phyloP scores from a whole-genome alignment of 2,888 invertebrate species.

The Tipula helvola region DNA sequence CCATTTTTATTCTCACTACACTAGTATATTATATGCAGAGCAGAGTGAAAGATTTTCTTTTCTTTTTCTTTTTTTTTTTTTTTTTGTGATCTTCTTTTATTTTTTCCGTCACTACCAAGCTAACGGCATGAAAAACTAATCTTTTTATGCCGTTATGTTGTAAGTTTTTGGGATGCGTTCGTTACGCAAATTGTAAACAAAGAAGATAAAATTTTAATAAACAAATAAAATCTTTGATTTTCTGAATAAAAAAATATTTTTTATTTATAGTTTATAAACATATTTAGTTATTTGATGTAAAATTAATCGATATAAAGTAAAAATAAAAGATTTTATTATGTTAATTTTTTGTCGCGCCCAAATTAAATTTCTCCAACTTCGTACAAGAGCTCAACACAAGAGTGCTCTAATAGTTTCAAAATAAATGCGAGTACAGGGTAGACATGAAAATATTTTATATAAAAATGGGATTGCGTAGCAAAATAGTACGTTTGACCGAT shows the following conservation, averaged over 20 bases:
- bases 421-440: background rate
- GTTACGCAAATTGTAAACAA: background rate
- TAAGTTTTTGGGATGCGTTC: background rate
- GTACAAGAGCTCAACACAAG: background rate
- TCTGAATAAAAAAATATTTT: too few relatives aligned
- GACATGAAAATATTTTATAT: too few relatives aligned
- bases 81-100: background rate
- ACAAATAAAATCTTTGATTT: background rate
- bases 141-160: background rate
- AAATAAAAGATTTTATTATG: too few relatives aligned
- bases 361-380: too few relatives aligned
- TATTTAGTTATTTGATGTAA: too few relatives aligned
- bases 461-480: too few relatives aligned
- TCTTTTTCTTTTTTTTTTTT: background rate
- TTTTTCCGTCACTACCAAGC: background rate
- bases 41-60: background rate
- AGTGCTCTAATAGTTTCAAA: background rate
- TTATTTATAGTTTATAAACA: too few relatives aligned
- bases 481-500: too few relatives aligned
- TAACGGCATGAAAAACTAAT: background rate
- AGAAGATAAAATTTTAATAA: background rate
- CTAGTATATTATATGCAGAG: background rate
- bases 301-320: too few relatives aligned
- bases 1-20: slow-evolving; percentile 18
- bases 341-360: too few relatives aligned